A percentile compares a stretch with the other conserved stretches of the same genome.
Evolutionary conservation across 64 coral and sea anemone species (phyloP).

Genomic region (Dendrophyllia cribrosa): DNA sequence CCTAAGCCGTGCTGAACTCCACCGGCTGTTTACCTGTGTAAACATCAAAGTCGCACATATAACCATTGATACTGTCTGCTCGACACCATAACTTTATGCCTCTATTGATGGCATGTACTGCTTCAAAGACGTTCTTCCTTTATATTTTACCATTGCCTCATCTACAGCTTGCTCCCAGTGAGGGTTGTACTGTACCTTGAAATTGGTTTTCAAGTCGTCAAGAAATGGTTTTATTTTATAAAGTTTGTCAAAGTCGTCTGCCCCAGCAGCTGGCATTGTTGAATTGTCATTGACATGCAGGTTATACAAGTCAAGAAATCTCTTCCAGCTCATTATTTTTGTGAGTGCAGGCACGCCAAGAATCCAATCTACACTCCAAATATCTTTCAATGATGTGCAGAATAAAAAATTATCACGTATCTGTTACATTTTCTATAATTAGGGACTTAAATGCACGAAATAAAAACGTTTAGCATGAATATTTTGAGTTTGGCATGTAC

Average conservation of each 20-base stretch:
- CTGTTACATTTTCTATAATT: too few species aligned
- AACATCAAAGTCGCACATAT: neutral
- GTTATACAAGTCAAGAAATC: neutral
- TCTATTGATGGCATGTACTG: constrained; percentile 44
- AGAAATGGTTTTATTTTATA: neutral
- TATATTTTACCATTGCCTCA: constrained; percentile 20
- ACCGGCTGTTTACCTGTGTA: too few species aligned
- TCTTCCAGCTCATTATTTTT: too few species aligned
- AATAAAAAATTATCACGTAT: too few species aligned
- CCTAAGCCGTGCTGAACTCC: too few species aligned
- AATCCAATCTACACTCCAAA: too few species aligned
- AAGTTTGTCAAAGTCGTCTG: neutral
- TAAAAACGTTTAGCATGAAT: too few species aligned
- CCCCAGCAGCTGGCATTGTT: too few species aligned
- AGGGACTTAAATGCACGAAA: too few species aligned
- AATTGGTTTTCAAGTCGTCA: neutral
- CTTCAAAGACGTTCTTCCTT: constrained; percentile 14
- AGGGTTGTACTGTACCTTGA: neutral
- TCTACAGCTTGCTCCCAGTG: neutral
- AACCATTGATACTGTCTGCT: neutral
- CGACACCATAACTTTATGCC: constrained; percentile 5
- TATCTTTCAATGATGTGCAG: too few species aligned
- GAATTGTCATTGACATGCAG: constrained; percentile 13
- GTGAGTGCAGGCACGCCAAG: too few species aligned
- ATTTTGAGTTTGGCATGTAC: too few species aligned